Percentiles rank a stretch among this genome's conserved stretches.
Evolutionary conservation across 2,797 vertebrate genomes (phyloP).

Genomic region (Parauchenoglanis punctatus): DNA sequence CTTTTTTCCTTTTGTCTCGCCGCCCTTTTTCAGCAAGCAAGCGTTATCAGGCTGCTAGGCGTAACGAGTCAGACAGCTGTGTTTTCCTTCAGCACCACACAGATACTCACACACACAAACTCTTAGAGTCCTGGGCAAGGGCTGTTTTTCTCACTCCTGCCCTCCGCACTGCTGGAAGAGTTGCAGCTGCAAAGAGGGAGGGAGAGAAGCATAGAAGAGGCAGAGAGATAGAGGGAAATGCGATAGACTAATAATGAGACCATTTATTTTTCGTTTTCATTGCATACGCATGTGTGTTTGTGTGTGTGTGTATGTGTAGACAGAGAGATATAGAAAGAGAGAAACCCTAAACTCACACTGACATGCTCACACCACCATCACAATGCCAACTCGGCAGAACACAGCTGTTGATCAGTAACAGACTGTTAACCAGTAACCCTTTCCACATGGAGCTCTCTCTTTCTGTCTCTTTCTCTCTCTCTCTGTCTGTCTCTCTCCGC

Average conservation of each 20-base stretch:
- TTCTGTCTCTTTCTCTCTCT: neutral
- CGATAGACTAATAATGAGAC: neutral
- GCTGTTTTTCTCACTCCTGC: slow-evolving; percentile 55
- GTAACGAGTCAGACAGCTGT: slow-evolving; percentile 60
- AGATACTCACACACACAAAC: slow-evolving; percentile 42
- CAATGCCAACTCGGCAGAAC: slow-evolving; percentile 44
- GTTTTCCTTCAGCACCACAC: slow-evolving; percentile 58
- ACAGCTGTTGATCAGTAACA: slow-evolving; percentile 50
- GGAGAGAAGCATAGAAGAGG: neutral
- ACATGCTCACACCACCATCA: slow-evolving; percentile 10
- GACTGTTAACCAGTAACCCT: slow-evolving; percentile 53
- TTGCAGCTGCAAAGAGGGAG: slow-evolving; percentile 49
- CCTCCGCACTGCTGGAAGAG: slow-evolving; percentile 48
- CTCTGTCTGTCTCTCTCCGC: neutral
- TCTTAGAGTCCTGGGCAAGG: slow-evolving; percentile 49
- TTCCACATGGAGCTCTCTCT: slow-evolving; percentile 40
- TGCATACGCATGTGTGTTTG: neutral
- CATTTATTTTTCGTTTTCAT: neutral
- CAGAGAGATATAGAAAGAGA: neutral
- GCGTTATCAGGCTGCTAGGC: slow-evolving; percentile 42
- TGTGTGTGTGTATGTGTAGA: neutral
- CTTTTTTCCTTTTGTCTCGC: slow-evolving; percentile 16
- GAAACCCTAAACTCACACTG: slow-evolving; percentile 13
- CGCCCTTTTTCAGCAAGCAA: slow-evolving; percentile 21
- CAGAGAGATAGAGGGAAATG: neutral